These are phyloP conservation scores for Chroicocephalus ridibundus DNA, from an alignment of 2,113 vertebrate species.

Conservation along the genomic window DNA sequence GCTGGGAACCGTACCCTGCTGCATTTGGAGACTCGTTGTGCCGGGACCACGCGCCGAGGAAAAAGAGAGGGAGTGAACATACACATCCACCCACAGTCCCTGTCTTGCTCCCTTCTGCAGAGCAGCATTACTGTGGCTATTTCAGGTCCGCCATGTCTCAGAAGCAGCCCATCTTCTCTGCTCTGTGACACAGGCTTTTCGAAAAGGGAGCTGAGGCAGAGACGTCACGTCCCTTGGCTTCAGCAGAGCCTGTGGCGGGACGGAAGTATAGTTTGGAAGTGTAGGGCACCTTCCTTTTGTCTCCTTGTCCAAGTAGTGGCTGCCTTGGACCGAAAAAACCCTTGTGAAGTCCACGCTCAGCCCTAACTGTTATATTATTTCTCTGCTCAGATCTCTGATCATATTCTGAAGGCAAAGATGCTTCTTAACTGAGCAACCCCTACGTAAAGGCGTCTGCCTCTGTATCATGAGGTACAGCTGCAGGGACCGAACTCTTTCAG, in stretches of 20 bases:
- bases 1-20: neutral
- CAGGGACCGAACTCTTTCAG: fast-evolving
- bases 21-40: neutral
- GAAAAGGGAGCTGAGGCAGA: neutral
- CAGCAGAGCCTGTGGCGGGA: neutral
- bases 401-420: neutral
- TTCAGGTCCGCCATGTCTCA: neutral
- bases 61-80: neutral
- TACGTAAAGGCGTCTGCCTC: neutral
- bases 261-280: neutral
- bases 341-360: neutral
- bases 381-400: neutral
- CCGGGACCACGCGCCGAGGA: neutral
- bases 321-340: neutral
- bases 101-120: neutral
- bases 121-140: neutral
- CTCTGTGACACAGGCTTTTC: neutral
- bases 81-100: neutral
- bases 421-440: neutral
- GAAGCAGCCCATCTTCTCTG: neutral
- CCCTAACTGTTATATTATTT: too few relatives aligned
- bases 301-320: neutral
- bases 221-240: neutral
- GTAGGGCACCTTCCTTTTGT: neutral
- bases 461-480: too few relatives aligned